These are phyloP conservation scores for Ormyrus rosae DNA, from an alignment of 2,888 invertebrate genomes.

Conservation along the genomic window DNA sequence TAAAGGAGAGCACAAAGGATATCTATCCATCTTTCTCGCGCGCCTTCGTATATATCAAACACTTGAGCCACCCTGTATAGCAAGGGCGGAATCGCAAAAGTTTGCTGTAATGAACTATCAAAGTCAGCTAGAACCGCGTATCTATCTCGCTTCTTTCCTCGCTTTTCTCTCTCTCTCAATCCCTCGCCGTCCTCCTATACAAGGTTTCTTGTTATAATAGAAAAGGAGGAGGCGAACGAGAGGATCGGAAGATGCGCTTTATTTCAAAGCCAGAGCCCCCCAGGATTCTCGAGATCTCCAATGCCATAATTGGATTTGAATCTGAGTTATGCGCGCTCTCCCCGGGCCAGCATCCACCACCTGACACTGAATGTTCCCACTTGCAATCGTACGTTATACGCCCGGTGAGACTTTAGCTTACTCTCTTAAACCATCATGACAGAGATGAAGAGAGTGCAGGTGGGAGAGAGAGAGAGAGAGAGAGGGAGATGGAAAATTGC, in stretches of 20 bases:
- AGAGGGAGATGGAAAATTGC: background rate
- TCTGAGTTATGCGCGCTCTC: constrained; percentile 59
- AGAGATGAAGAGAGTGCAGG: too few relatives aligned
- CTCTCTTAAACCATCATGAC: background rate
- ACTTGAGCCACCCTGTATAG: constrained; percentile 8
- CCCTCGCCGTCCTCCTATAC: background rate
- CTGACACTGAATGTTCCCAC: constrained; percentile 30
- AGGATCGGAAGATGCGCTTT: constrained; percentile 51
- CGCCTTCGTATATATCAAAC: background rate
- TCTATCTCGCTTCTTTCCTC: constrained; percentile 17
- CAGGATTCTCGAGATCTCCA: constrained; percentile 56
- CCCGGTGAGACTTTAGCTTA: constrained; percentile 35
- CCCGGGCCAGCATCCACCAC: background rate
- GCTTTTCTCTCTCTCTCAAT: background rate
- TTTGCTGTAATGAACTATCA: constrained; percentile 57
- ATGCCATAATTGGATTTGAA: constrained; percentile 62
- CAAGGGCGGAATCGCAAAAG: constrained; percentile 40
- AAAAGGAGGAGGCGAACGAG: constrained; percentile 3
- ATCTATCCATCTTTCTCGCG: background rate
- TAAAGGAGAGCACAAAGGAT: constrained; percentile 21
- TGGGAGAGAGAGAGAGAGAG: background rate
- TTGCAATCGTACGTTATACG: constrained; percentile 49
- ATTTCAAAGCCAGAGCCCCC: constrained; percentile 56
- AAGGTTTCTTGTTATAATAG: background rate
- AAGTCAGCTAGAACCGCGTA: constrained; percentile 44